Percentiles rank a stretch among this genome's conserved stretches.
Evolutionary conservation across 2,113 vertebrate genomes (phyloP).

Genomic region (Sprattus sprattus): DNA sequence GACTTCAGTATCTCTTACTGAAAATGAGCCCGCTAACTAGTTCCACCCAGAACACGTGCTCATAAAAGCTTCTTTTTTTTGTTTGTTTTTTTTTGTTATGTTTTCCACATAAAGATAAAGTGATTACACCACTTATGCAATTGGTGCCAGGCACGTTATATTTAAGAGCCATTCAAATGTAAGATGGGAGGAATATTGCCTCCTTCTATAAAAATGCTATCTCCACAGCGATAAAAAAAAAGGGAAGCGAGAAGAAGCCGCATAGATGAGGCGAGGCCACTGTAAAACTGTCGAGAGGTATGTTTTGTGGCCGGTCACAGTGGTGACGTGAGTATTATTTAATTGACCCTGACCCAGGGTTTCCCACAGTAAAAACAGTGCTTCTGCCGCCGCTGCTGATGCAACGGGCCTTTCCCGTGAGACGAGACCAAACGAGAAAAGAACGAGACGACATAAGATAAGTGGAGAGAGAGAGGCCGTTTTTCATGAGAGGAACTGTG

Average conservation of each 20-base stretch:
- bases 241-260: neutral
- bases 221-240: neutral
- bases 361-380: neutral
- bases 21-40: conserved; percentile 65
- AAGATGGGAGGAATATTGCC: conserved; percentile 29
- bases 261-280: neutral
- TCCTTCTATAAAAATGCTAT: neutral
- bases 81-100: neutral
- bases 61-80: conserved; percentile 46
- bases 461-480: neutral
- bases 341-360: neutral
- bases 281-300: neutral
- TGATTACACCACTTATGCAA: conserved; percentile 46
- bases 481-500: neutral
- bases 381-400: neutral
- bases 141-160: conserved; percentile 42
- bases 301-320: neutral
- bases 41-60: conserved; percentile 49
- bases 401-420: neutral
- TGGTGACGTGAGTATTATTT: conserved; percentile 8
- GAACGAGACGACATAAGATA: neutral
- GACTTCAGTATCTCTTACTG: conserved; percentile 54
- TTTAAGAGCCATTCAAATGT: conserved; percentile 43
- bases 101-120: conserved; percentile 66
- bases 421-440: neutral